Percentiles rank a stretch among this genome's conserved stretches.
These are phyloP conservation scores for Delphinus delphis DNA, from an alignment of 2,113 vertebrate species.

Conservation along the genomic window DNA sequence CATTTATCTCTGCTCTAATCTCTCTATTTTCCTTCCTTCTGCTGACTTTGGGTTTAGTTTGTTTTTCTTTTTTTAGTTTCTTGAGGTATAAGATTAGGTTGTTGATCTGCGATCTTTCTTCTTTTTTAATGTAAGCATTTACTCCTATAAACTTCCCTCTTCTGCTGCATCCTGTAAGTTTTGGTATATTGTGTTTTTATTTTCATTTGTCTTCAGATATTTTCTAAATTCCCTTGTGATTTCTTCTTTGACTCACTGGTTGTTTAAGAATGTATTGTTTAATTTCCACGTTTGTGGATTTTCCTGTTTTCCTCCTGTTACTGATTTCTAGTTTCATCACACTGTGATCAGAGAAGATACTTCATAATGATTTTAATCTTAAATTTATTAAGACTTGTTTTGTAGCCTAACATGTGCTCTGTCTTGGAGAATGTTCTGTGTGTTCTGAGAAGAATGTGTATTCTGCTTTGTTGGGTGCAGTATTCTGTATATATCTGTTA, in stretches of 20 bases:
- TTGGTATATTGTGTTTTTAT: neutral
- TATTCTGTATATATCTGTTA: neutral
- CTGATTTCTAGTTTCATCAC: neutral
- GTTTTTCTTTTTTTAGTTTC: neutral
- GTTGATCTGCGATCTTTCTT: neutral
- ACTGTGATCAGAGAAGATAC: neutral
- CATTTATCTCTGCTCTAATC: neutral
- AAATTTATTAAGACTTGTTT: neutral
- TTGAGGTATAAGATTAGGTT: neutral
- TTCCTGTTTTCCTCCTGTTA: neutral
- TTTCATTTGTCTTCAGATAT: neutral
- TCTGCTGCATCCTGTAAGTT: neutral
- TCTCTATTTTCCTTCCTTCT: neutral
- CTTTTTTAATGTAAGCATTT: neutral
- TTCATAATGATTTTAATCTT: neutral
- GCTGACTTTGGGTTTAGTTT: neutral
- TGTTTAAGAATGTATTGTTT: neutral
- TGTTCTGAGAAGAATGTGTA: neutral
- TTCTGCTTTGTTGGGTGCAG: neutral
- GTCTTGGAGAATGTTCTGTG: neutral
- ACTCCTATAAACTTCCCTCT: neutral
- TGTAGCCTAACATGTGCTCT: neutral
- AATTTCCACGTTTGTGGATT: neutral
- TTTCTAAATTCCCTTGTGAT: constrained; percentile 19
- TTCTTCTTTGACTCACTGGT: neutral